These are phyloP conservation scores for Malurus alboscapulatus DNA, from an alignment of 2,113 vertebrate species.

Conservation along the genomic window DNA sequence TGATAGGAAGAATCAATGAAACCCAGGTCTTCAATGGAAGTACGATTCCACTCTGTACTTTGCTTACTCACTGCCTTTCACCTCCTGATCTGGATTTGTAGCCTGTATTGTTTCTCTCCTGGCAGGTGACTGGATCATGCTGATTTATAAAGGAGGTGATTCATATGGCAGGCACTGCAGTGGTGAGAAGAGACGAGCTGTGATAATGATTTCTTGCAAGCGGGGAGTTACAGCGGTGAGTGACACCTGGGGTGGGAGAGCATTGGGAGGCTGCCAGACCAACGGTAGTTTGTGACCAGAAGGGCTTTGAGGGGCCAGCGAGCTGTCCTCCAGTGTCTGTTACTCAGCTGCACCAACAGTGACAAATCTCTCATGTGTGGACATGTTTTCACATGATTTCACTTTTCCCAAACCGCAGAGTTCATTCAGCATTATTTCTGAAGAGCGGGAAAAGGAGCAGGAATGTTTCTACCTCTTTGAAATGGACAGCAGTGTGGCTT, in stretches of 20 bases:
- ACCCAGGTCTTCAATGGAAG: conserved; percentile 86
- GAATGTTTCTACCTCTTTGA: conserved; percentile 95
- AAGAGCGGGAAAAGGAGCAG: conserved; percentile 77
- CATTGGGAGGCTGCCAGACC: not conserved
- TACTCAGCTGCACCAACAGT: not conserved
- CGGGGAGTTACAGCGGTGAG: conserved; percentile 76
- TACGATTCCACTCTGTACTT: conserved; percentile 60
- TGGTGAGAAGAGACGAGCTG: conserved; percentile 78
- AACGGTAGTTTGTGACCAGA: not conserved
- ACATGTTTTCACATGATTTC: not conserved
- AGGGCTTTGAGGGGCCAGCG: not conserved
- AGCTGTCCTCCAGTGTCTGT: not conserved
- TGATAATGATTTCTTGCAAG: conserved; percentile 92
- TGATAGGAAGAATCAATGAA: conserved; percentile 82
- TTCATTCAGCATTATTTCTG: conserved; percentile 74
- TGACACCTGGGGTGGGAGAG: not conserved
- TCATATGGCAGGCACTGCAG: conserved; percentile 80
- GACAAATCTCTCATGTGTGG: not conserved
- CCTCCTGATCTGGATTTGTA: not conserved
- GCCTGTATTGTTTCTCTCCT: not conserved
- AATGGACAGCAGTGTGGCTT: conserved; percentile 86
- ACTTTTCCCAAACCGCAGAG: conserved; percentile 66
- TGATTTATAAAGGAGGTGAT: conserved; percentile 85
- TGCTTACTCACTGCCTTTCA: not conserved
- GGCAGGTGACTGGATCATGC: conserved; percentile 91